Evolutionary conservation across 1,140 invertebrate species (phyloP), one percentile per base, ranked within the genome.

Genomic region (Heliconius congener): DNA sequence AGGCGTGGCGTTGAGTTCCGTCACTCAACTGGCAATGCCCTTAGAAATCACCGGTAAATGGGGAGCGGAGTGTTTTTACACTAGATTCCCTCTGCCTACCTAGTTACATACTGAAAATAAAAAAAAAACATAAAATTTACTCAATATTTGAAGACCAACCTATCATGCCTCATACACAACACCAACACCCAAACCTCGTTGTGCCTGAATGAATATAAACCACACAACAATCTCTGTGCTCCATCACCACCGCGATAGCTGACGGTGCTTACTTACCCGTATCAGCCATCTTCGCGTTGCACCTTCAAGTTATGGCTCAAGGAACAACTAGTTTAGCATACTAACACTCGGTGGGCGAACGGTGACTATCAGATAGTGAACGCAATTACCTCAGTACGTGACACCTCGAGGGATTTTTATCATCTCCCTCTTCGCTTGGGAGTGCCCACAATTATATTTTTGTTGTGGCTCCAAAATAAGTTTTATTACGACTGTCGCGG

Each of bases 341-440:
- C 89, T 89, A 88, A 91, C 85, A 79, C 75, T 81, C 84, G 87
- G 90, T 91, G 87, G 90, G 90, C 90, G 90, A 90, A 87, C 85
- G 80, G 85, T 80, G 77, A 79, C 74, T 81, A 92, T 92, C 91
- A 82, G 91, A 93, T 92, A 90, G 81, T 55, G 71, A 46, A 66
- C 80, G 87, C 92, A 92, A 92, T 92, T 92, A 93, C 87, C 84
- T 88, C 85, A 86, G 90, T 91, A 93, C 91, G 92, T 92, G 90
- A 88, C 88, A 93, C 90, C 91, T 92, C 80, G 82, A 78, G 18
- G 77, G 78, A 82, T 78, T 86, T 30, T 83, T 84, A 87, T 88
- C 85, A 77, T 78, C 16, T 78, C 79, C 77, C 6, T 70, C 52
- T 77, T 77, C 77, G 84, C 84, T 86, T 92, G 88, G 89, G 90